Evolutionary conservation across 1,140 invertebrate species (phyloP).

Genomic region (Laodelphax striatellus): DNA sequence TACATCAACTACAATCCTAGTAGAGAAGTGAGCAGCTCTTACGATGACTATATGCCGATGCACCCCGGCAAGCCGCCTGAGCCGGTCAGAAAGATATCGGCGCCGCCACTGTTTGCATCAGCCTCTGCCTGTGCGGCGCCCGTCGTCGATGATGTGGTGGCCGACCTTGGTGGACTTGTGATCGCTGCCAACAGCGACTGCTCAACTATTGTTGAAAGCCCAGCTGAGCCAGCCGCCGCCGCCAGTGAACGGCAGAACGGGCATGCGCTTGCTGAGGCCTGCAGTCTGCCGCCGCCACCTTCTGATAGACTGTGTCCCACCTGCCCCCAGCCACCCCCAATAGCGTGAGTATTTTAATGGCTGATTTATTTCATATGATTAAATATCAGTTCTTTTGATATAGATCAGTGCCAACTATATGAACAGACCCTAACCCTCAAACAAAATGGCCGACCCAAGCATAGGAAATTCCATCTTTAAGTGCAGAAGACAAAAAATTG

Average conservation of each 20-base stretch:
- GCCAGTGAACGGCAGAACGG: neutral
- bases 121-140: neutral
- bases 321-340: no score
- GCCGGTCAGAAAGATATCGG: conserved; percentile 7
- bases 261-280: no score
- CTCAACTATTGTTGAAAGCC: neutral
- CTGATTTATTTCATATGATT: no score
- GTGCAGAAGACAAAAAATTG: no score
- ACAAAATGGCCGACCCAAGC: no score
- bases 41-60: conserved; percentile 9
- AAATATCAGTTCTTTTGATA: no score
- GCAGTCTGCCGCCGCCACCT: no score
- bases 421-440: no score
- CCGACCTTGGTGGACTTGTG: neutral
- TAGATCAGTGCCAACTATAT: no score
- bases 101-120: neutral
- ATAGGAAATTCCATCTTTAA: no score
- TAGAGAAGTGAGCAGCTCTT: neutral
- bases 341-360: no score
- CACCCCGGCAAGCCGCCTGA: conserved; percentile 1
- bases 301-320: no score
- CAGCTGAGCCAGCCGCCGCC: neutral
- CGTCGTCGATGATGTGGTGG: neutral
- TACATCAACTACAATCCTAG: conserved; percentile 10
- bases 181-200: neutral